Conservation (phyloP, 2,888 invertebrate genomes). For the Tenthredo mesomela region DNA sequence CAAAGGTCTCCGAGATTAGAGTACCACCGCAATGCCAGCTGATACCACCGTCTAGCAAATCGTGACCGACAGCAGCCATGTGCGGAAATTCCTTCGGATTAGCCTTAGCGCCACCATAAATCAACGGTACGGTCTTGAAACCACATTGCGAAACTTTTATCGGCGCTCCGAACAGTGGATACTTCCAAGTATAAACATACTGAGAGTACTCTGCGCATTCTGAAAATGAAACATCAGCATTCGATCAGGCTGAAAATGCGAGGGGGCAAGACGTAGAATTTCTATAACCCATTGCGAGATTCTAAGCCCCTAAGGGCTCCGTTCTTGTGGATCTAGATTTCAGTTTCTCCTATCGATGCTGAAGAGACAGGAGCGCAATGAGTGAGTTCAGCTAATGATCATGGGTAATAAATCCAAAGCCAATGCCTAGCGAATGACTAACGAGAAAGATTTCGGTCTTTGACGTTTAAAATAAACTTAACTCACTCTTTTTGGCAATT, state of each 20-base stretch:
- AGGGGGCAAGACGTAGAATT: background rate
- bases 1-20: slow-evolving; percentile 82
- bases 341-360: background rate
- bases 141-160: slow-evolving; percentile 69
- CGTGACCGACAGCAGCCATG: slow-evolving; percentile 71
- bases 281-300: background rate
- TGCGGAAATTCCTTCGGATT: slow-evolving; percentile 72
- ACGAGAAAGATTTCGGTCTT: background rate
- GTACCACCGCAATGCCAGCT: slow-evolving; percentile 79
- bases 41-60: background rate
- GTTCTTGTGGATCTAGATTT: slow-evolving; percentile 18
- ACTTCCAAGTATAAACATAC: slow-evolving; percentile 62
- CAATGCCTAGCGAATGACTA: background rate
- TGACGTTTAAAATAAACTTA: background rate
- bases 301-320: background rate
- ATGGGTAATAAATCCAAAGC: background rate
- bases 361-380: background rate
- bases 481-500: slow-evolving; percentile 64
- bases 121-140: slow-evolving; percentile 64
- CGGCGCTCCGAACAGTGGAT: slow-evolving; percentile 75
- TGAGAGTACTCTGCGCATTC: slow-evolving; percentile 71
- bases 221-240: slow-evolving; percentile 76
- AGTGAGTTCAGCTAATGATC: background rate
- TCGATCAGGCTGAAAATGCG: slow-evolving; percentile 52
- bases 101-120: slow-evolving; percentile 71